Conservation (phyloP, 2,113 vertebrate genomes). For the Nothobranchius furzeri region DNA sequence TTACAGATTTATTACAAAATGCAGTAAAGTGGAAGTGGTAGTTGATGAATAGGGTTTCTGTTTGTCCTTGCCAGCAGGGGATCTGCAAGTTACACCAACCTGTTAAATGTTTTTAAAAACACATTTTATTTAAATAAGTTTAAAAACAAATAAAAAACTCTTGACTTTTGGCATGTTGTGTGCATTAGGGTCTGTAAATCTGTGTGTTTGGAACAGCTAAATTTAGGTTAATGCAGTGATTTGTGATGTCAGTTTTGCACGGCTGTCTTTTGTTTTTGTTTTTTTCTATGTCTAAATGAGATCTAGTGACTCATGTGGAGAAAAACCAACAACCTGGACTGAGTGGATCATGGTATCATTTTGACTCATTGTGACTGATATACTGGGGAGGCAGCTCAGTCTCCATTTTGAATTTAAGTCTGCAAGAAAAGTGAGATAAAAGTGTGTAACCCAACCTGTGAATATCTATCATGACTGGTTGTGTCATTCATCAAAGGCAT, state of each 20-base stretch:
- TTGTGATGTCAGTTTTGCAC: constrained; percentile 52
- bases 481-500: too few species aligned
- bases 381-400: constrained; percentile 29
- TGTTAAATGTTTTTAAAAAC: constrained; percentile 17
- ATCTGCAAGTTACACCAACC: constrained; percentile 22
- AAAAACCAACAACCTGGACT: constrained; percentile 59
- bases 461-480: background rate
- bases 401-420: constrained; percentile 51
- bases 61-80: constrained; percentile 20
- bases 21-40: constrained; percentile 18
- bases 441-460: constrained; percentile 15
- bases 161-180: too few species aligned
- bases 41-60: constrained; percentile 23
- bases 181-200: background rate
- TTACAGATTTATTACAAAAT: constrained; percentile 36
- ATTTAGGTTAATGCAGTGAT: constrained; percentile 25
- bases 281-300: constrained; percentile 60
- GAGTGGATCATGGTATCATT: constrained; percentile 64
- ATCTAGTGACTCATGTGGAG: constrained; percentile 74
- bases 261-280: constrained; percentile 41
- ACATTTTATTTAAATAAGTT: too few species aligned
- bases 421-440: constrained; percentile 29
- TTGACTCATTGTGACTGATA: constrained; percentile 60
- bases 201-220: background rate
- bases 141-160: background rate